These are phyloP conservation scores for Catalaphyllia jardinei DNA, from an alignment of 64 coral and sea anemone genomes.

Conservation along the genomic window DNA sequence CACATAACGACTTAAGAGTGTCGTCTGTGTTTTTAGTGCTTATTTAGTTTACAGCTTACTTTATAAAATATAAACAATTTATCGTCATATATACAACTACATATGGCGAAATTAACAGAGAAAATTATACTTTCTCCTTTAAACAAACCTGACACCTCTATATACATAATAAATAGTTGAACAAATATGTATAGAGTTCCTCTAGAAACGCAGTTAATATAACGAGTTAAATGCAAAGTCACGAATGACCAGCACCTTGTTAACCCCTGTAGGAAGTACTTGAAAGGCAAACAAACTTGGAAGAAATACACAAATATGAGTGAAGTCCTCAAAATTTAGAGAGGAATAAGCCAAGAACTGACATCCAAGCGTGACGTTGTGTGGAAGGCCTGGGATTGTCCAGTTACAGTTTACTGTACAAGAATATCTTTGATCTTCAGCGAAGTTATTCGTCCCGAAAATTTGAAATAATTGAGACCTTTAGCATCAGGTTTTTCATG, in stretches of 20 bases:
- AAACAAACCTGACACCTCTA: background rate
- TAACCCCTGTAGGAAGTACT: no score
- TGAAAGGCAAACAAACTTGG: no score
- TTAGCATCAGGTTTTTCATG: no score
- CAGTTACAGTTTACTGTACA: no score
- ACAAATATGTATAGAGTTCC: background rate
- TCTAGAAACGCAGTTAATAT: background rate
- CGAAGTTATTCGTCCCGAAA: no score
- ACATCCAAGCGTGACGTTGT: no score
- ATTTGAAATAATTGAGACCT: no score
- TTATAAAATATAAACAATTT: background rate
- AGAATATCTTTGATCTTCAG: no score
- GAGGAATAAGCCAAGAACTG: no score
- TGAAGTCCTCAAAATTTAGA: no score
- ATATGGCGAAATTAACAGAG: conserved; percentile 14
- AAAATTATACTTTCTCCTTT: background rate
- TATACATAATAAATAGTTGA: conserved; percentile 27
- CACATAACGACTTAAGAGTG: background rate
- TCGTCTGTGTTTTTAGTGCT: background rate
- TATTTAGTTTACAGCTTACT: background rate
- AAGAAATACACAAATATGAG: no score
- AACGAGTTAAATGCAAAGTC: background rate
- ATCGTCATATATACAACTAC: conserved; percentile 14
- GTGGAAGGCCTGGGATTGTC: no score
- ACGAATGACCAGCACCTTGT: background rate